A percentile compares a stretch with the other conserved stretches of the same genome.
Evolutionary conservation across 2,888 invertebrate genomes (phyloP).

Genomic region (Hofmannophila pseudospretella): DNA sequence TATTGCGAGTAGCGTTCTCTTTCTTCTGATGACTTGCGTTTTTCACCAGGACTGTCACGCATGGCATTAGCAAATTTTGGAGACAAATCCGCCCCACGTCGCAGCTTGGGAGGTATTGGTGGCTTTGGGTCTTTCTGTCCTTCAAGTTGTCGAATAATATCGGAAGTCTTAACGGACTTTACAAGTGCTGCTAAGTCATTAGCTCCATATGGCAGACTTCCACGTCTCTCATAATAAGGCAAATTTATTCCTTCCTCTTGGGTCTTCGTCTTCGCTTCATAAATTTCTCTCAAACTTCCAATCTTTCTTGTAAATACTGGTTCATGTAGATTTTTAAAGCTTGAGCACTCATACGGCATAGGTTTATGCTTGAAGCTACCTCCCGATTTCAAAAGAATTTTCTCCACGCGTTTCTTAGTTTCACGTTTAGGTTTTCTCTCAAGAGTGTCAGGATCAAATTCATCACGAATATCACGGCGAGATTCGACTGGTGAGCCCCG

Average conservation of each 20-base stretch:
- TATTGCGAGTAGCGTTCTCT: conserved; percentile 54
- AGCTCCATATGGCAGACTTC: conserved; percentile 50
- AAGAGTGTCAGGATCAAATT: conserved; percentile 90
- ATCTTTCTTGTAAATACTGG: conserved; percentile 77
- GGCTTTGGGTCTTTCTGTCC: conserved; percentile 51
- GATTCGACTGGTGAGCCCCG: conserved; percentile 84
- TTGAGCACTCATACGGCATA: conserved; percentile 39
- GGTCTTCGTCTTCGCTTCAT: conserved; percentile 82
- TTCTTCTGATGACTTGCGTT: conserved; percentile 51
- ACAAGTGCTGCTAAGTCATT: conserved; percentile 50
- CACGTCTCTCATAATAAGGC: conserved; percentile 52
- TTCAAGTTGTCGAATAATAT: conserved; percentile 50
- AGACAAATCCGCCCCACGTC: conserved; percentile 42
- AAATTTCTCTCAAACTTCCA: conserved; percentile 87
- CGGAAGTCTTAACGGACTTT: conserved; percentile 47
- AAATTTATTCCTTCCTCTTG: conserved; percentile 38
- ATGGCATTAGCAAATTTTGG: conserved; percentile 38
- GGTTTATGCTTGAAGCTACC: conserved; percentile 84
- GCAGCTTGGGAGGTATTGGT: conserved; percentile 62
- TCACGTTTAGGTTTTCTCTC: conserved; percentile 83
- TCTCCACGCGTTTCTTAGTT: conserved; percentile 61
- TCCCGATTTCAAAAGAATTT: conserved; percentile 80
- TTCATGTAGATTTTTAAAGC: conserved; percentile 42
- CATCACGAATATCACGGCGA: conserved; percentile 82
- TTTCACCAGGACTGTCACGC: conserved; percentile 51